These are phyloP conservation scores for Drosophila baimaii DNA, from an alignment of 1,140 invertebrate species.

Conservation along the genomic window DNA sequence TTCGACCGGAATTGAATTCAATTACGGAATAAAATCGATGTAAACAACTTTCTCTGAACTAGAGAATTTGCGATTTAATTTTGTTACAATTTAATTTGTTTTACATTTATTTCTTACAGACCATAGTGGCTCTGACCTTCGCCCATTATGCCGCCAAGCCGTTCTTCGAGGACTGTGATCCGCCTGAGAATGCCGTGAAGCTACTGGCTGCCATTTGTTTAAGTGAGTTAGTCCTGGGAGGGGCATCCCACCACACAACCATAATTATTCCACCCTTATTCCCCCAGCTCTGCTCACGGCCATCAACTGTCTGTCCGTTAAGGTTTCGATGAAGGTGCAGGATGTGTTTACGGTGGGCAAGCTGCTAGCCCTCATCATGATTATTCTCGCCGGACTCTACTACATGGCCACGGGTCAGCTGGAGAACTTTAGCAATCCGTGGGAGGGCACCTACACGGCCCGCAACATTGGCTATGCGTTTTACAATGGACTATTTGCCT, in stretches of 20 bases:
- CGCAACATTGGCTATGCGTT: constrained; percentile 91
- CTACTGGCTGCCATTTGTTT: constrained; percentile 90
- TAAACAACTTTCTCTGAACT: constrained; percentile 41
- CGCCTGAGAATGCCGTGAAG: constrained; percentile 88
- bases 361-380: constrained; percentile 91
- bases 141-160: constrained; percentile 92
- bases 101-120: constrained; percentile 84
- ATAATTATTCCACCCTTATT: constrained; percentile 31
- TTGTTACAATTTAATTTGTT: background rate
- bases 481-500: constrained; percentile 98
- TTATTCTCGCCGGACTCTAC: constrained; percentile 92
- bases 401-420: constrained; percentile 89
- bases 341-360: constrained; percentile 96
- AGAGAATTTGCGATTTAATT: constrained; percentile 3
- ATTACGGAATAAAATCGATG: constrained; percentile 16
- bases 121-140: constrained; percentile 93
- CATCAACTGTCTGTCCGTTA: constrained; percentile 94
- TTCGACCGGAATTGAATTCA: constrained; percentile 56
- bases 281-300: constrained; percentile 92
- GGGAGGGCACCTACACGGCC: constrained; percentile 88
- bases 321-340: constrained; percentile 95
- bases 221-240: constrained; percentile 86
- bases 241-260: background rate
- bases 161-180: constrained; percentile 90
- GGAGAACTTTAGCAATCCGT: constrained; percentile 90